Percentiles rank a stretch among this genome's conserved stretches.
Conservation (phyloP, 64 coral and sea anemone genomes). For the Pocillopora damicornis region DNA sequence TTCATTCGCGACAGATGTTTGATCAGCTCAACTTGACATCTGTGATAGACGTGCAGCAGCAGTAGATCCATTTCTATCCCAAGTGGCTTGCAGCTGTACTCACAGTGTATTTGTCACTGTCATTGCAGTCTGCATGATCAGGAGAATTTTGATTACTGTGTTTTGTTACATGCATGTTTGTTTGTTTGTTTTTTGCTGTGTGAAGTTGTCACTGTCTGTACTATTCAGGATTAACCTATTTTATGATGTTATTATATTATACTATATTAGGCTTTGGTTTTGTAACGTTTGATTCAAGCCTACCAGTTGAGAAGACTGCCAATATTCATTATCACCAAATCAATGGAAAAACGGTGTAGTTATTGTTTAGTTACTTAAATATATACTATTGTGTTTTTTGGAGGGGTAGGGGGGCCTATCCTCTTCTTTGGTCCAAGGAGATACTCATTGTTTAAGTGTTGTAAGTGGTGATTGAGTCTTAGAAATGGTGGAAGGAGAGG, state of each 20-base stretch:
- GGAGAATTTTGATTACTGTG: background rate
- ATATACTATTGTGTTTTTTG: conserved; percentile 1
- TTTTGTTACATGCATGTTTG: no score
- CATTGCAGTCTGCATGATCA: no score
- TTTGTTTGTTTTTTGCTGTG: conserved; percentile 11
- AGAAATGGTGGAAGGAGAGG: no score
- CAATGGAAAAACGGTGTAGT: conserved; percentile 67
- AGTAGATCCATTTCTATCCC: no score
- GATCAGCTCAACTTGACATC: no score
- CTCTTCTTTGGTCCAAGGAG: background rate
- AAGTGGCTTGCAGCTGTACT: background rate
- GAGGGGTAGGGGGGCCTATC: background rate
- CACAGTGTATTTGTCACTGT: no score
- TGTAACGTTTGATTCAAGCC: conserved; percentile 55
- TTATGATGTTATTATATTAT: conserved; percentile 44
- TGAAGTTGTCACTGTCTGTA: conserved; percentile 29
- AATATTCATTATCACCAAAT: conserved; percentile 60
- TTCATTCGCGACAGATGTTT: no score
- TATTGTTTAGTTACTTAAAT: conserved; percentile 50
- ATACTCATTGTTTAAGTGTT: no score
- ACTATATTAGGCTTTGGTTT: conserved; percentile 56
- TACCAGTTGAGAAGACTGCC: conserved; percentile 46
- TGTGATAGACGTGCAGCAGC: no score
- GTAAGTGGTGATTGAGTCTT: no score
- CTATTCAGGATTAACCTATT: conserved; percentile 45